Percentiles rank a stretch among this genome's conserved stretches.
Conservation (phyloP, 2,888 invertebrate species). For the Pinctada fucata region DNA sequence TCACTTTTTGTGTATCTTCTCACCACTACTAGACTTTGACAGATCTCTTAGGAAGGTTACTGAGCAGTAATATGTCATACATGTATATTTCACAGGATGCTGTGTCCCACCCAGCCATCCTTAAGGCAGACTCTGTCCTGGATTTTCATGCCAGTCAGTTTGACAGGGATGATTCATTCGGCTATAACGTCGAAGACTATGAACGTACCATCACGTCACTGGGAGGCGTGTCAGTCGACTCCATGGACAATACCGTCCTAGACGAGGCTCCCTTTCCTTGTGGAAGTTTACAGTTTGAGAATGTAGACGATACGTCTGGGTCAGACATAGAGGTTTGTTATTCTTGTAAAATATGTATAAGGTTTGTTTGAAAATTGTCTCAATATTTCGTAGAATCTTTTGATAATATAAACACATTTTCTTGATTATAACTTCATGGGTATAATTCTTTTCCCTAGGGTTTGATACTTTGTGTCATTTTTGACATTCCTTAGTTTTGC, state of each 20-base stretch:
- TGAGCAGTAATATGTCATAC: too few relatives aligned
- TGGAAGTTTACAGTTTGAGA: constrained; percentile 57
- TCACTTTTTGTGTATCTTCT: too few relatives aligned
- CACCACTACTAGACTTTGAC: too few relatives aligned
- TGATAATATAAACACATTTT: too few relatives aligned
- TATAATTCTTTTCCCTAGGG: too few relatives aligned
- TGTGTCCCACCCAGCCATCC: background rate
- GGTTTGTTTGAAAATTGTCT: too few relatives aligned
- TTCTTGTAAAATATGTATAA: too few relatives aligned
- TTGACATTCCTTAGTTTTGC: too few relatives aligned
- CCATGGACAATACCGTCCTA: constrained; percentile 53
- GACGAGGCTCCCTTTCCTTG: constrained; percentile 52
- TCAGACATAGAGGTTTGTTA: constrained; percentile 39
- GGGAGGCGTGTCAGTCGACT: constrained; percentile 50
- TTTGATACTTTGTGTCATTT: too few relatives aligned
- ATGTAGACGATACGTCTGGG: constrained; percentile 28
- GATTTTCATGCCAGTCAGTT: background rate
- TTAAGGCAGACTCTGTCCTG: background rate
- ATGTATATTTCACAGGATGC: background rate
- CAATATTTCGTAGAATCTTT: too few relatives aligned
- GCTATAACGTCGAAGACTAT: constrained; percentile 40
- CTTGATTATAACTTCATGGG: too few relatives aligned
- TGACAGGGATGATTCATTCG: background rate
- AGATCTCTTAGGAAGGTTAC: too few relatives aligned
- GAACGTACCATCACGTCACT: constrained; percentile 50